A percentile compares a stretch with the other conserved stretches of the same genome.
phyloP scores from a whole-genome alignment of 2,797 vertebrate genomes.

The Enteromius radiatus region DNA sequence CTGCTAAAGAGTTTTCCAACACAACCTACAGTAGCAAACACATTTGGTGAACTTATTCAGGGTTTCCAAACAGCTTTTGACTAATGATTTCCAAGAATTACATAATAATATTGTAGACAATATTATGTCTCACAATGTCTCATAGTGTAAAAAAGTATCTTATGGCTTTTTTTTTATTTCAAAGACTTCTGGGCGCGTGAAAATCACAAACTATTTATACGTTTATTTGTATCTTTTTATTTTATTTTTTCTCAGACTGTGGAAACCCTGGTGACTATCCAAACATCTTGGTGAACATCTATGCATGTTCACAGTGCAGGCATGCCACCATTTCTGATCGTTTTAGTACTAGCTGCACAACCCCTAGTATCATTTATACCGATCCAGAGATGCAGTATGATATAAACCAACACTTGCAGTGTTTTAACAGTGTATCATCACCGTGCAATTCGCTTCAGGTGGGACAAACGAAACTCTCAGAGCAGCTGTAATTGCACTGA shows the following conservation, averaged over 20 bases:
- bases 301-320: not conserved
- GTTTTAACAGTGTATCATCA: not conserved
- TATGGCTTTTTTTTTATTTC: not conserved
- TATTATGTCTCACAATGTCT: not conserved
- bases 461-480: slow-evolving; percentile 33
- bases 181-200: not conserved
- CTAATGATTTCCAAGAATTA: not conserved
- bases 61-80: not conserved
- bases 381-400: not conserved
- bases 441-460: slow-evolving; percentile 12
- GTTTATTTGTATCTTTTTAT: not conserved
- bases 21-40: not conserved
- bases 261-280: not conserved
- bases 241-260: not conserved
- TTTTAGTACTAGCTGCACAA: not conserved
- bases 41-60: not conserved
- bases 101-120: not conserved
- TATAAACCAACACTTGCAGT: not conserved
- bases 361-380: not conserved
- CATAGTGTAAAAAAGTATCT: not conserved
- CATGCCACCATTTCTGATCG: slow-evolving; percentile 17
- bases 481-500: slow-evolving; percentile 22
- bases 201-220: not conserved
- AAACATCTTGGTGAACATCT: slow-evolving; percentile 24
- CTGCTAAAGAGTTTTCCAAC: not conserved